Evolutionary conservation across 2,113 vertebrate species (phyloP).

Genomic region (Phrynosoma platyrhinos): DNA sequence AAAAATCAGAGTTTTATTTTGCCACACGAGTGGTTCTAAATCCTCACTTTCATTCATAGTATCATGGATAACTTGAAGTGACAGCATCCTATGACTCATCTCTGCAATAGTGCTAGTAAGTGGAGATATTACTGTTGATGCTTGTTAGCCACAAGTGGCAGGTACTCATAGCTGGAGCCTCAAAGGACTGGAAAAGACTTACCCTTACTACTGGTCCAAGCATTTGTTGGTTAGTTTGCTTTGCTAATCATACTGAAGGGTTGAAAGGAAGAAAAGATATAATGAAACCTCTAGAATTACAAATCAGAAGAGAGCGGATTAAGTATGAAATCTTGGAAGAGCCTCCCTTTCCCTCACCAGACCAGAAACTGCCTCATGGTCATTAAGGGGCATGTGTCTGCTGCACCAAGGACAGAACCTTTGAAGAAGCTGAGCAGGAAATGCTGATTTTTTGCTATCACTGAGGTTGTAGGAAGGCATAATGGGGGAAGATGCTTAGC

Average conservation of each 20-base stretch:
- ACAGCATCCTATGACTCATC: slow-evolving; percentile 1
- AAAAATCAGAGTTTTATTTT: not conserved
- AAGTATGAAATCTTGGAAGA: not conserved
- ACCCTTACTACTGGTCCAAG: not conserved
- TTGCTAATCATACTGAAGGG: not conserved
- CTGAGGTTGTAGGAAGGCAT: too few relatives aligned
- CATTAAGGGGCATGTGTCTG: too few relatives aligned
- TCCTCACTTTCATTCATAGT: not conserved
- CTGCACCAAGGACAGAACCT: too few relatives aligned
- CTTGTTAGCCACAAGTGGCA: not conserved
- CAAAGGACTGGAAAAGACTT: not conserved
- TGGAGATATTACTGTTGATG: not conserved
- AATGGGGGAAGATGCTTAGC: too few relatives aligned
- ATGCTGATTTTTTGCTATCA: too few relatives aligned
- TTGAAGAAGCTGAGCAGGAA: too few relatives aligned
- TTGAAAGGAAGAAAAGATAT: not conserved
- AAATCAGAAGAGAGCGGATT: not conserved
- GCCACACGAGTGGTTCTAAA: not conserved
- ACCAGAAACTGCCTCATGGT: too few relatives aligned
- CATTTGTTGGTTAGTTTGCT: not conserved
- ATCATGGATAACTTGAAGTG: not conserved
- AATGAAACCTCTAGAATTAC: not conserved
- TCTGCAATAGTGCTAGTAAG: not conserved
- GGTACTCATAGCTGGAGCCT: not conserved
- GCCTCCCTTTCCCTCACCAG: not conserved